These are phyloP conservation scores for Tetragonula clypearis DNA, from an alignment of 1,140 invertebrate species.

Conservation along the genomic window DNA sequence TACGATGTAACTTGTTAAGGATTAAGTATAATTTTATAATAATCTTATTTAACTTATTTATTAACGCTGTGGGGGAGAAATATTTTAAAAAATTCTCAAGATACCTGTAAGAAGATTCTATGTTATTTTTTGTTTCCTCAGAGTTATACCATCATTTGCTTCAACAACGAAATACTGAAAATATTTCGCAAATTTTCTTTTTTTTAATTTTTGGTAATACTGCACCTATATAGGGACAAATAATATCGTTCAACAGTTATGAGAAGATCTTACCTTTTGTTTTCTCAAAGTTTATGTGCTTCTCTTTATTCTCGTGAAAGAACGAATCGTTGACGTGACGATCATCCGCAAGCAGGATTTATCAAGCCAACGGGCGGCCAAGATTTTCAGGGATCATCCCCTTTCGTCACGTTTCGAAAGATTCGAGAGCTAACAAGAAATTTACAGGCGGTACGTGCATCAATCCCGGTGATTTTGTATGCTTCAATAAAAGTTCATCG, in stretches of 20 bases:
- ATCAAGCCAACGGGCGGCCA: neutral
- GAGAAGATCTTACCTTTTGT: neutral
- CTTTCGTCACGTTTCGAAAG: neutral
- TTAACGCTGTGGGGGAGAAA: no score
- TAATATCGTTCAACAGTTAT: neutral
- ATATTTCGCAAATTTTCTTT: no score
- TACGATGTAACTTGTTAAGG: no score
- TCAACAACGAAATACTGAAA: no score
- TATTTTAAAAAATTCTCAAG: no score
- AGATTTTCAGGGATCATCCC: conserved; percentile 19
- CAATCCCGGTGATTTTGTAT: conserved; percentile 22
- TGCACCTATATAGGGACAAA: no score
- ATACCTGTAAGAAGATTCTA: no score
- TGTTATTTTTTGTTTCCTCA: no score
- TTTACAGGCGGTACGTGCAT: conserved; percentile 54
- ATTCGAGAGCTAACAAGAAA: conserved; percentile 26
- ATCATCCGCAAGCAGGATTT: conserved; percentile 45
- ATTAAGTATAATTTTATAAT: no score
- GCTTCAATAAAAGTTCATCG: neutral
- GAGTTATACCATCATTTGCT: no score
- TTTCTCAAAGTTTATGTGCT: neutral
- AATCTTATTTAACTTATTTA: no score
- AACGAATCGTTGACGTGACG: conserved; percentile 27
- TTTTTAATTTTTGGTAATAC: no score
- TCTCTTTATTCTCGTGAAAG: neutral